Base-by-base conservation (phyloP, 35 echinoderm and acorn worm species). In the Lytechinus pictus region DNA sequence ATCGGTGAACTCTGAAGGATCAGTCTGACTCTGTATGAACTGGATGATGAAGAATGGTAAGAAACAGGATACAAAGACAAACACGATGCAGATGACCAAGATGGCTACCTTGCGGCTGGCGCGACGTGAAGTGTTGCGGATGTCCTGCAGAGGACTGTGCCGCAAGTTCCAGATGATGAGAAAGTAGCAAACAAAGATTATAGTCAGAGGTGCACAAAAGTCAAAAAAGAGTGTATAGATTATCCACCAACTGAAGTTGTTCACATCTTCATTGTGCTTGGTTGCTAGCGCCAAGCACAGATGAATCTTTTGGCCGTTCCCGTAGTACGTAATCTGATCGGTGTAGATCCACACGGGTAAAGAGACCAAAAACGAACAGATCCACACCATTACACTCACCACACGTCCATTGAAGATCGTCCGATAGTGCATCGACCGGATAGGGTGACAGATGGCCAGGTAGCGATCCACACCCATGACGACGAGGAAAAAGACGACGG, bases 391-490 rank as follows among this genome's bases (percentile, higher is more conserved):
- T 24, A 94, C 79, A 24, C 97, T 95, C 27, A 96, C 95, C 55
- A 97, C 96, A 9, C 96, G 86, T 4, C 95, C 98, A 56, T 95
- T 97, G 29, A 91, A 88, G 92, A 99, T 54, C 27, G 98, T 99
- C 51, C 98, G 92, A 89, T 96, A 97, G 91, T 94, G 97, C 97
- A 99, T 99, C 5, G 98, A 99, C 87, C 96, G 86, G 61, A 99
- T 96, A 54, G 98, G 97, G 51, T 97, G 96, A 61, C 97, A 97
- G 27, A 99, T 97, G 33, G 98, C 98, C 79, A 99, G 58, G 96
- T 99, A 99, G 52, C 98, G 97, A 86, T 99, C 98, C 6, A 99
- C 52, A 61, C 98, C 97, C 98, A 99, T 97, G 9, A 96, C 96
- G 33, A 96, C 95, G 2, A 99, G 96, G 61, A 97, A 97, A 79